A percentile compares a stretch with the other conserved stretches of the same genome.
phyloP scores from a whole-genome alignment of 1,140 invertebrate genomes.

The Pachyrhynchus sulphureomaculatus region DNA sequence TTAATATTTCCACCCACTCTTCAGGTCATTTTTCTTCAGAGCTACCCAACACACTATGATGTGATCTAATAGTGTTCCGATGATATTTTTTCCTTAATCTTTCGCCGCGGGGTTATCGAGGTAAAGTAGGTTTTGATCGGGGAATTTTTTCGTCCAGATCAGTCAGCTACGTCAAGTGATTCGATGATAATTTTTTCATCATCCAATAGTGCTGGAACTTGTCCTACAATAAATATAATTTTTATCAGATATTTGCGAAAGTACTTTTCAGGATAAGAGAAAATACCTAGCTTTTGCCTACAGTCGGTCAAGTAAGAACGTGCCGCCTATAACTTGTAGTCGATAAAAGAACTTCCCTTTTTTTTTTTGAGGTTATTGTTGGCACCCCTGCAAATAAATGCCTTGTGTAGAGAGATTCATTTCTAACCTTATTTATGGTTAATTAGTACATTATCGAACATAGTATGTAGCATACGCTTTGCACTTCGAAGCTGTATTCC shows the following conservation, averaged over 20 bases:
- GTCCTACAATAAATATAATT: constrained; percentile 48
- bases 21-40: constrained; percentile 33
- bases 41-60: constrained; percentile 41
- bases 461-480: constrained; percentile 67
- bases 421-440: too few relatives aligned
- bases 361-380: too few relatives aligned
- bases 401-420: too few relatives aligned
- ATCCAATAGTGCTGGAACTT: constrained; percentile 78
- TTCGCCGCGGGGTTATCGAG: constrained; percentile 61
- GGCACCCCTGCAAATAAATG: too few relatives aligned
- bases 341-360: too few relatives aligned
- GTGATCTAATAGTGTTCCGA: constrained; percentile 60
- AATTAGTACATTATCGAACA: too few relatives aligned
- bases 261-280: too few relatives aligned
- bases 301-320: too few relatives aligned
- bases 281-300: too few relatives aligned
- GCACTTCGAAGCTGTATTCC: constrained; percentile 66
- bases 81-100: background rate
- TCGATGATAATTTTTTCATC: constrained; percentile 71
- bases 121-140: constrained; percentile 60
- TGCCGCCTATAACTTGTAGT: too few relatives aligned
- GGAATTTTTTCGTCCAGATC: constrained; percentile 80
- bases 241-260: too few relatives aligned
- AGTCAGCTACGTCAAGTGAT: constrained; percentile 79
- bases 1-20: constrained; percentile 37